Evolutionary conservation across 2,113 vertebrate genomes (phyloP), one percentile per base, ranked within the genome.

Genomic region (Pseudolaguvia tuberculata): DNA sequence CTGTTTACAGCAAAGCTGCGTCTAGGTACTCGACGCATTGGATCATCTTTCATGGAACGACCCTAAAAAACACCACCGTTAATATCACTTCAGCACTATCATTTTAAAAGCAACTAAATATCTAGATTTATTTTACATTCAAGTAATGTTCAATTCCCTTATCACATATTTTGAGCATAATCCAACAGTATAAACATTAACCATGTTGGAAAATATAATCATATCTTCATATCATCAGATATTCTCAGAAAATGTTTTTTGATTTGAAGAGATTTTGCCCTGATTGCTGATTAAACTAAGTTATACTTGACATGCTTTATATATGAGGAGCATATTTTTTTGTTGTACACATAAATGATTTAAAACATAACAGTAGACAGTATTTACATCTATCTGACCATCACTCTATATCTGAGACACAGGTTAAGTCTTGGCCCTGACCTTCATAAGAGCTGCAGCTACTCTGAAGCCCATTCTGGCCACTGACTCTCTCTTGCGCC

Each of bases 401-500:
- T 65, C 8, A 10, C 29, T 59, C n/a, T 52, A 55, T 7, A 56
- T 12, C 21, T 52, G 23, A 39, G 61, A 52, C 23, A 59, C 12
- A 25, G 2, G 50, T 8, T 11, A 50, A 67, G 15, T 15, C 50
- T 17, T 48, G 17, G 10, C 14, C 48, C 84, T 84, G 70, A 93
- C 96, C 91, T 98, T 98, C 80, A 99, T 91, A 39, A 99, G 85
- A 0, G 95, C 95, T 0, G 96, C 94, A 0, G 96, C 97, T 0
- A 94, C 97, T 75, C 96, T 92, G 87, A 99, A 99, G 82, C 96
- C 97, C 97, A 98, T 98, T 81, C 95, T 98, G 77, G 97, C 96
- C 17, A 99, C 97, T 0, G 96, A 98, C 69, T 98, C 95, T 1
- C 94, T 92, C 84, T 98, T 99, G 42, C 96, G 91, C 58, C 94